Evolutionary conservation across 2,797 vertebrate genomes (phyloP).

Genomic region (Xyrichtys novacula): DNA sequence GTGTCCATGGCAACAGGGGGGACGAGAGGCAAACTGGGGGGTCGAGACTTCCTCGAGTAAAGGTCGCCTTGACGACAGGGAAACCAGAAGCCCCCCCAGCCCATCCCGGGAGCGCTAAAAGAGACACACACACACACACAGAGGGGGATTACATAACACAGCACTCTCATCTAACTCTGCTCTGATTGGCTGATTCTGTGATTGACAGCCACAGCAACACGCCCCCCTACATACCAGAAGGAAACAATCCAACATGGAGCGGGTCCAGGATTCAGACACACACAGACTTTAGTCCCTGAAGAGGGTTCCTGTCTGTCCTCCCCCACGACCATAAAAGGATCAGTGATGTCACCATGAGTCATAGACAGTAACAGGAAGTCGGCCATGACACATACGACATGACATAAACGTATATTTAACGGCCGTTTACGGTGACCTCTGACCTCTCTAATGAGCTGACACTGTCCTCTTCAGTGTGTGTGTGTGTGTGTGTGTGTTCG

Average conservation of each 20-base stretch:
- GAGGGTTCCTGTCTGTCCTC: no score
- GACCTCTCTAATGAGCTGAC: neutral
- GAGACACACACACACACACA: neutral
- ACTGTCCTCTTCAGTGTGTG: neutral
- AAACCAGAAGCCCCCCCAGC: constrained; percentile 32
- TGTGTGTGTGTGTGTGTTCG: no score
- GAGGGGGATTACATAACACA: constrained; percentile 28
- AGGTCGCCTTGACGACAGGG: constrained; percentile 38
- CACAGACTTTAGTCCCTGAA: neutral
- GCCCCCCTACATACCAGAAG: neutral
- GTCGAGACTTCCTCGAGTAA: constrained; percentile 30
- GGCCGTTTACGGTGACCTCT: neutral
- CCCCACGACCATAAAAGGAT: neutral
- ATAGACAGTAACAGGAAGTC: neutral
- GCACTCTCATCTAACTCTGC: neutral
- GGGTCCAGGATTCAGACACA: neutral
- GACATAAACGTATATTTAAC: no score
- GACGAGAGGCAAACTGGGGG: constrained; percentile 45
- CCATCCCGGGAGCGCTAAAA: neutral
- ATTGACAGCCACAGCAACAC: constrained; percentile 48
- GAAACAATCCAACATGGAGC: neutral
- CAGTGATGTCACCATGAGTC: constrained; percentile 14
- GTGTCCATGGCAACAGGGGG: constrained; percentile 55
- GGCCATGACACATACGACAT: neutral
- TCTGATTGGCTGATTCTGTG: constrained; percentile 33